A percentile compares a stretch with the other conserved stretches of the same genome.
Evolutionary conservation across 1,140 invertebrate species (phyloP).

Genomic region (Drosophila sechellia): DNA sequence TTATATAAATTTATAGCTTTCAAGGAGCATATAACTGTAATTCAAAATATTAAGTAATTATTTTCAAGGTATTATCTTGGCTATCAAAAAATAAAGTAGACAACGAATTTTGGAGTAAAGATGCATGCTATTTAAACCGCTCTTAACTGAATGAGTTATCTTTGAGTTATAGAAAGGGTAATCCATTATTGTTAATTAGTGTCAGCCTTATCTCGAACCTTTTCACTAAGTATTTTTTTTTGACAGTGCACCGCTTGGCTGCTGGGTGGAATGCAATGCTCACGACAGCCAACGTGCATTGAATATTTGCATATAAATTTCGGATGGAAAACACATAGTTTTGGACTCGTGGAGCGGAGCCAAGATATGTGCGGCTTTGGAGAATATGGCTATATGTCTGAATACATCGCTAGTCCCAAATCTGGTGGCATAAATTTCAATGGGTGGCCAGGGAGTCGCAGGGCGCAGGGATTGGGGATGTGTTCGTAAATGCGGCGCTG

Average conservation of each 20-base stretch:
- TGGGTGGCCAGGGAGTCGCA: conserved; percentile 16
- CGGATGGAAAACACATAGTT: conserved; percentile 53
- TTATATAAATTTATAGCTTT: too few species aligned
- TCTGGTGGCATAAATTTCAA: conserved; percentile 67
- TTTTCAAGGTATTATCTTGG: too few species aligned
- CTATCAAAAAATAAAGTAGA: too few species aligned
- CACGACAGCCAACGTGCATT: conserved; percentile 71
- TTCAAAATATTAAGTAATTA: too few species aligned
- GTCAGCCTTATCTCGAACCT: background rate
- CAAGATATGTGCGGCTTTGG: conserved; percentile 38
- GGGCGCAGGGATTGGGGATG: conserved; percentile 32
- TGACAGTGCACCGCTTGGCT: conserved; percentile 1
- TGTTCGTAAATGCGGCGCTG: conserved; percentile 66
- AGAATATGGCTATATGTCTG: conserved; percentile 40
- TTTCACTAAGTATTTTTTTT: conserved; percentile 1
- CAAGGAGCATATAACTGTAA: too few species aligned
- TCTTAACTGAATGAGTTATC: background rate
- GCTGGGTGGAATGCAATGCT: conserved; percentile 60
- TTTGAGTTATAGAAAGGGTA: too few species aligned
- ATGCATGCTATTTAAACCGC: too few species aligned
- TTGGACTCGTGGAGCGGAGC: conserved; percentile 33
- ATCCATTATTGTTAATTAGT: background rate
- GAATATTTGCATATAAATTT: conserved; percentile 81
- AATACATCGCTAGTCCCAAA: conserved; percentile 48
- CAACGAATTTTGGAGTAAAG: too few species aligned